A percentile compares a stretch with the other conserved stretches of the same genome.
Evolutionary conservation across 2,888 invertebrate species (phyloP).

Genomic region (Mycalesis mineus): DNA sequence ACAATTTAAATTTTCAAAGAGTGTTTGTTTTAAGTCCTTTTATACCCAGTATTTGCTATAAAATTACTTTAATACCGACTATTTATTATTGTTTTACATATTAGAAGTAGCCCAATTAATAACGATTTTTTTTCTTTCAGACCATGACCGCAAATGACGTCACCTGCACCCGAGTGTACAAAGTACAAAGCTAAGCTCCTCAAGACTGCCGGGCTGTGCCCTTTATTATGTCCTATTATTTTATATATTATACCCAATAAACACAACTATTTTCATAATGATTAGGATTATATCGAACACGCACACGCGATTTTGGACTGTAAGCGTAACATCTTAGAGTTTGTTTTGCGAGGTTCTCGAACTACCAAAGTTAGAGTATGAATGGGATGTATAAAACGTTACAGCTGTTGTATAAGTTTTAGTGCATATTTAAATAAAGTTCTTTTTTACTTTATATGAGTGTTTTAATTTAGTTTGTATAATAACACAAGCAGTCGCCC

Average conservation of each 20-base stretch:
- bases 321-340: slow-evolving; percentile 23
- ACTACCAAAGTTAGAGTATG: slow-evolving; percentile 48
- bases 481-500: too few relatives aligned
- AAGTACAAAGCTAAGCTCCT: slow-evolving; percentile 66
- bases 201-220: slow-evolving; percentile 60
- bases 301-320: slow-evolving; percentile 24
- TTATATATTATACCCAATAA: slow-evolving; percentile 45
- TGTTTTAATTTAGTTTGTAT: neutral
- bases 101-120: too few relatives aligned
- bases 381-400: slow-evolving; percentile 35
- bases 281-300: slow-evolving; percentile 49
- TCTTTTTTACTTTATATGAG: slow-evolving; percentile 28
- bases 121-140: slow-evolving; percentile 63
- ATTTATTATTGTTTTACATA: neutral
- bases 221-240: slow-evolving; percentile 40
- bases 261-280: slow-evolving; percentile 55
- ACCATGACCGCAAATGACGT: slow-evolving; percentile 85
- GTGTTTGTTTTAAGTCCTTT: too few relatives aligned
- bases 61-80: neutral
- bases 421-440: slow-evolving; percentile 67
- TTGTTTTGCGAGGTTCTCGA: slow-evolving; percentile 24
- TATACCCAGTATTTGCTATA: too few relatives aligned
- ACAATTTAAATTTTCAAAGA: too few relatives aligned
- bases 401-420: slow-evolving; percentile 67
- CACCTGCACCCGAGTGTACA: slow-evolving; percentile 86